Evolutionary conservation across 2,888 invertebrate species (phyloP), one percentile per base, ranked within the genome.

Genomic region (Drosophila differens): DNA sequence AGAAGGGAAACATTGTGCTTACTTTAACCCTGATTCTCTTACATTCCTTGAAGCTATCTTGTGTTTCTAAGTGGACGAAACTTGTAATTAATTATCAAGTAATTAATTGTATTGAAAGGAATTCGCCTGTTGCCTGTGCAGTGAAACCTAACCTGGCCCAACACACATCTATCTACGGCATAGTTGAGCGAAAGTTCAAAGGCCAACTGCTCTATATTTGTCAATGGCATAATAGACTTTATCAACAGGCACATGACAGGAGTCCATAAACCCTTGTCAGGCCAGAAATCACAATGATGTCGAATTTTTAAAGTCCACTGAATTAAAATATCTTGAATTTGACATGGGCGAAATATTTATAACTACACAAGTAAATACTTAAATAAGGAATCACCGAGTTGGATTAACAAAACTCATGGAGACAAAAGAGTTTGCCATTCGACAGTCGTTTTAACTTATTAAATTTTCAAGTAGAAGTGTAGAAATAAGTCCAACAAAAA

Each of bases 221-320:
- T 25, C 25, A 53, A 25, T 74, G 80, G 39, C 59, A 47, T 63
- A 79, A 63, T 60, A 37, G 32, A 14, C 19, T n/a, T 63, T 74
- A 79, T 67, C 59, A 44, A 39, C 52, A 44, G 49, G 51, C 79
- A 63, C 74, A 63, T 67, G 76, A 49, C 22, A 57, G 33, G 12
- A 6, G 66, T n/a, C n/a, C 14, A 7, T 12, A 19, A 10, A n/a
- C n/a, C 32, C 39, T 44, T 54, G 55, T 65, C 57, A 61, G 30
- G 14, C 12, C 12, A 6, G 32, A 28, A 54, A 73, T 33, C 44
- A 14, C 12, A 22, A 32, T 73, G 51, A 53, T 22, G 49, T 28
- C 19, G 30, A 9, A 9, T 39, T 39, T 19, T 44, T 12, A 22
- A 22, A 44, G 44, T 22, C 44, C 12, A 30, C 28, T 19, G n/a